Evolutionary conservation across 92 coral and sea anemone species (phyloP).

Genomic region (Siderastrea siderea): DNA sequence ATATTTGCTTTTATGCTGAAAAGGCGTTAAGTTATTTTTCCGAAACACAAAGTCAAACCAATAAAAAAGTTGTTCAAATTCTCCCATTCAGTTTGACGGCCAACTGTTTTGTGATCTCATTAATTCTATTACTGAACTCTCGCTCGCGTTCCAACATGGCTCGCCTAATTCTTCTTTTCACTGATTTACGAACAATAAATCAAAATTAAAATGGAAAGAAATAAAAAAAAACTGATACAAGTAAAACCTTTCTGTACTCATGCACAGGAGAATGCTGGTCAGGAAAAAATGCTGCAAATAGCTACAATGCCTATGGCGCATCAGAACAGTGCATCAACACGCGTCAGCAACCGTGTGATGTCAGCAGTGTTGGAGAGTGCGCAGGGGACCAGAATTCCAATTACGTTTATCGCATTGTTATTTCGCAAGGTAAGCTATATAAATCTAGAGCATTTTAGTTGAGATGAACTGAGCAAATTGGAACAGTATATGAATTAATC

Average conservation of each 20-base stretch:
- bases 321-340: conserved; percentile 62
- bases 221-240: neutral
- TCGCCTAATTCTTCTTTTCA: no score
- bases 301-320: conserved; percentile 55
- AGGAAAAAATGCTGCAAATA: conserved; percentile 42
- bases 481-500: no score
- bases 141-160: no score
- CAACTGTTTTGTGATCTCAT: no score
- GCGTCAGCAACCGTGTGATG: conserved; percentile 26
- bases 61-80: no score
- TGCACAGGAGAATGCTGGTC: conserved; percentile 69
- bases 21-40: no score
- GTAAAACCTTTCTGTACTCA: neutral
- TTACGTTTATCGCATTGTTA: conserved; percentile 69
- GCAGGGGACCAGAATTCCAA: conserved; percentile 69
- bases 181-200: no score
- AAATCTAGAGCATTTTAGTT: neutral
- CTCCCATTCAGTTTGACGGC: no score
- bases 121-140: no score
- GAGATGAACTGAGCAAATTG: no score
- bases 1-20: no score
- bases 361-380: conserved; percentile 57
- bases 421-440: conserved; percentile 14
- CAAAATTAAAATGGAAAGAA: neutral
- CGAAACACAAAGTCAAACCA: no score